Evolutionary conservation across 2,888 invertebrate genomes (phyloP), one percentile per base, ranked within the genome.

Genomic region (Cremastinae sp.): DNA sequence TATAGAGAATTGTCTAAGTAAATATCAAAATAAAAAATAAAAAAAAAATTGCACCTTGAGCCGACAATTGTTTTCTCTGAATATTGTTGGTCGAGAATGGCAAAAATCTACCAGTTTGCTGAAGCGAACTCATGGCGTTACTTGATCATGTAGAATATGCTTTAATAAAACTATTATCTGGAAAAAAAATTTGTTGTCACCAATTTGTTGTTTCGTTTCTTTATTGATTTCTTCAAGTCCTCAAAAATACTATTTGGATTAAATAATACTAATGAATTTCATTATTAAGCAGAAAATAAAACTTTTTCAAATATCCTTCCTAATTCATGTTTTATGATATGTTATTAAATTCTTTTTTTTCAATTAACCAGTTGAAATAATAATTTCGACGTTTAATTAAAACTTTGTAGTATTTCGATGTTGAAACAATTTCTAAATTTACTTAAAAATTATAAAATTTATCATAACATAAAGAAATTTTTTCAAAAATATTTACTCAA

Each of bases 41-140:
- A 28, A 65, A 41, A 49, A 28, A 59, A 74, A 61, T 35, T 66
- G 16, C 84, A 89, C 89, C 88, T 88, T 83, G 91, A 88, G 90
- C 86, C 87, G 92, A 91, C 86, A 91, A 82, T 87, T 91, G 92
- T 85, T 92, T 93, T 82, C 93, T 91, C 83, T 92, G 93, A 82
- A 93, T 92, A 86, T 93, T 93, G 83, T 91, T 89, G 79, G 88
- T 92, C 9, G 92, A 90, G 84, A 93, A 93, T 53, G 92, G 92
- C 81, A 93, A 90, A 85, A 93, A 93, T 84, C 93, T 90, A 86
- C 92, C 92, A 78, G 91, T 91, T 83, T 93, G 93, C 85, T 93
- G 92, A 90, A 93, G 91, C 83, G 93, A 93, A 85, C 93, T 93
- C 93, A 93, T 93, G 82, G 88, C 90, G 83, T 84, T 84, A 84